phyloP scores from a whole-genome alignment of 2,888 invertebrate genomes.

The Margaritifera margaritifera region DNA sequence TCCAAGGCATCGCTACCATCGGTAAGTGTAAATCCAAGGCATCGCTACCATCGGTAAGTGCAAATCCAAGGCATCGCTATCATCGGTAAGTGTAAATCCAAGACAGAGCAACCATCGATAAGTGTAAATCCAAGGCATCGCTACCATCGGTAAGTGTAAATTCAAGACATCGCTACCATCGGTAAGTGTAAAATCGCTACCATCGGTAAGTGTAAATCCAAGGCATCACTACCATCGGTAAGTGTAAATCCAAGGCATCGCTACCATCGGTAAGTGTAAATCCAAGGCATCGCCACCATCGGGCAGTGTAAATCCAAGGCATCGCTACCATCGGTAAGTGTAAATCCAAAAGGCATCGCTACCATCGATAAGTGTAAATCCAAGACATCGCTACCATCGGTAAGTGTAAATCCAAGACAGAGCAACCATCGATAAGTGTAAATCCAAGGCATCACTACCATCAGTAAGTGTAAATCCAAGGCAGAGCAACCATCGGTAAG shows the following conservation, averaged over 20 bases:
- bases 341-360: slow-evolving; percentile 5
- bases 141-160: slow-evolving; percentile 12
- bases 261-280: slow-evolving; percentile 12
- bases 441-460: slow-evolving; percentile 7
- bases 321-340: slow-evolving; percentile 16
- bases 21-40: slow-evolving; percentile 8
- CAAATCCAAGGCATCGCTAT: slow-evolving; percentile 4
- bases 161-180: too few relatives aligned
- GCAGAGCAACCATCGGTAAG: slow-evolving; percentile 14
- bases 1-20: slow-evolving; percentile 9
- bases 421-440: slow-evolving; percentile 12
- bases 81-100: slow-evolving; percentile 12
- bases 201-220: slow-evolving; percentile 12
- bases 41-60: slow-evolving; percentile 16
- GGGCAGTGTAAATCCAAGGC: slow-evolving; percentile 7
- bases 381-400: slow-evolving; percentile 14
- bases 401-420: slow-evolving; percentile 5
- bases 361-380: slow-evolving; percentile 11
- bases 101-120: slow-evolving; percentile 13
- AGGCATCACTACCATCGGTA: slow-evolving; percentile 15
- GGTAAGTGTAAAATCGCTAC: too few relatives aligned
- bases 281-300: slow-evolving; percentile 9
- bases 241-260: slow-evolving; percentile 4
- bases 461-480: slow-evolving; percentile 10
- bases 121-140: slow-evolving; percentile 4